A percentile compares a stretch with the other conserved stretches of the same genome.
phyloP scores from a whole-genome alignment of 2,113 vertebrate genomes.

The Perca fluviatilis region DNA sequence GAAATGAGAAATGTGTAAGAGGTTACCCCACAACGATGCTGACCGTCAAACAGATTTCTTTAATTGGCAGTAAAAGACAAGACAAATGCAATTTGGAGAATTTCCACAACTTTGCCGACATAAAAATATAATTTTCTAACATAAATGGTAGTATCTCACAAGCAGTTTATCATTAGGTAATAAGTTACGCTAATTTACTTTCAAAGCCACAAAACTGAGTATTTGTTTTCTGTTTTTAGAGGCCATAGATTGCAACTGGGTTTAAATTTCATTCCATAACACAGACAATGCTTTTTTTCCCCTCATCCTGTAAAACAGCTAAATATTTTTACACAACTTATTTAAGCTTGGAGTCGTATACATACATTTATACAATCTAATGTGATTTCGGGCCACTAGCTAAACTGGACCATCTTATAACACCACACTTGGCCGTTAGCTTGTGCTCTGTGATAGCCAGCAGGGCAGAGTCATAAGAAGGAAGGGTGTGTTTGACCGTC shows the following conservation, averaged over 20 bases:
- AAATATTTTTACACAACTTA: neutral
- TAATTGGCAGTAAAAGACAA: neutral
- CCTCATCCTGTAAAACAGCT: neutral
- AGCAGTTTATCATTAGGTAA: too few species aligned
- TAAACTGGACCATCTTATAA: neutral
- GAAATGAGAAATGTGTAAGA: constrained; percentile 49
- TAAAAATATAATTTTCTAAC: neutral
- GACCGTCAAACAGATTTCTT: neutral
- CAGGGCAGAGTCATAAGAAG: neutral
- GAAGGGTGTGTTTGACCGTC: neutral
- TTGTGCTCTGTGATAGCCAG: neutral
- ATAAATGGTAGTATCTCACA: neutral
- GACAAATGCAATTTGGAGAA: neutral
- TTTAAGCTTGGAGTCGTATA: neutral
- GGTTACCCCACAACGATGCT: constrained; percentile 17
- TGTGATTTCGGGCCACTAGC: neutral
- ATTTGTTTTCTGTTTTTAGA: neutral
- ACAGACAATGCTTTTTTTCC: neutral
- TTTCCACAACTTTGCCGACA: neutral
- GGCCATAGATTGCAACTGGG: neutral
- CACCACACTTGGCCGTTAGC: neutral
- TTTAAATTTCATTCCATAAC: neutral
- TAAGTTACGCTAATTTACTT: neutral
- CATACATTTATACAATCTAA: neutral
- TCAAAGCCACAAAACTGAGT: neutral